Evolutionary conservation across 1,140 invertebrate species (phyloP).

Genomic region (Hermetia illucens): DNA sequence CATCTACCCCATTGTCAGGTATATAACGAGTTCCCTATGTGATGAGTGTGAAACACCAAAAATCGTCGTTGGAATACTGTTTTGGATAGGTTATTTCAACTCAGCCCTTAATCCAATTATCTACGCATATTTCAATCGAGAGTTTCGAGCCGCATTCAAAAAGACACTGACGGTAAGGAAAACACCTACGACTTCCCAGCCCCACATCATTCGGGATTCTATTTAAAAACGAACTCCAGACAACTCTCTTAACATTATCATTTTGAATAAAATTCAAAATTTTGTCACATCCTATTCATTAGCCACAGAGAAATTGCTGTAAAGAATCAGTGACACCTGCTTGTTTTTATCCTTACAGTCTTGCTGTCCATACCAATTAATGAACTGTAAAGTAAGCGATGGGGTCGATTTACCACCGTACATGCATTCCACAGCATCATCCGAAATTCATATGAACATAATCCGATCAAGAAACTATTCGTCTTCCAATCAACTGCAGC

Average conservation of each 20-base stretch:
- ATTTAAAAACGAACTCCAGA: too few species aligned
- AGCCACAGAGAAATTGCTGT: not conserved
- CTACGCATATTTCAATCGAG: constrained; percentile 93
- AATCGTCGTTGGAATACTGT: constrained; percentile 68
- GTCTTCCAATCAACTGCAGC: constrained; percentile 21
- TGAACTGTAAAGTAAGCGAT: constrained; percentile 24
- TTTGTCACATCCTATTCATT: too few species aligned
- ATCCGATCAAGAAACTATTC: constrained; percentile 21
- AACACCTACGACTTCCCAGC: constrained; percentile 23
- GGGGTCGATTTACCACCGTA: constrained; percentile 13
- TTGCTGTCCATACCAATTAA: constrained; percentile 23
- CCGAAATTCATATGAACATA: constrained; percentile 45
- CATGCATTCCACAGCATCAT: constrained; percentile 45
- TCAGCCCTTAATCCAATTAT: constrained; percentile 91
- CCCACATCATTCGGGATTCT: constrained; percentile 18
- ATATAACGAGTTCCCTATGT: constrained; percentile 73
- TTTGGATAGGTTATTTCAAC: constrained; percentile 97
- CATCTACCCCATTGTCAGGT: constrained; percentile 43
- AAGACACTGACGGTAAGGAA: constrained; percentile 73
- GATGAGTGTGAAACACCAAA: constrained; percentile 36
- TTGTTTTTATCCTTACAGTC: constrained; percentile 15
- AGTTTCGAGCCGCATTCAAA: constrained; percentile 86
- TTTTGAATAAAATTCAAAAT: too few species aligned
- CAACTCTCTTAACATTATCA: too few species aligned
- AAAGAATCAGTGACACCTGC: not conserved